phyloP scores from a whole-genome alignment of 2,888 invertebrate genomes.

The Therioaphis trifolii region DNA sequence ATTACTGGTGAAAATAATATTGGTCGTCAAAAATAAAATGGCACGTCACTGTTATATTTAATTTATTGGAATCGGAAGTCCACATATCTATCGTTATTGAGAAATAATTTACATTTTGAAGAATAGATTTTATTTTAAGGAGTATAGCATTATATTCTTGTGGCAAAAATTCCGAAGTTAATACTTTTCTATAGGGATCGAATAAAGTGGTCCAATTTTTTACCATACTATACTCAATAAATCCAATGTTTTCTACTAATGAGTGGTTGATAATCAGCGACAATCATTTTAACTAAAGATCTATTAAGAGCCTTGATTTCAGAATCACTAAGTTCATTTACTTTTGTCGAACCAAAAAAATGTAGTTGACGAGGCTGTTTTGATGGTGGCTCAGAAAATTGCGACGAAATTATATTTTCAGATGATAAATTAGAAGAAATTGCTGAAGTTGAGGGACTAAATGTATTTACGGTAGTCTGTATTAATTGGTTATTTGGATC shows the following conservation, averaged over 20 bases:
- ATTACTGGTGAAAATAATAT: constrained; percentile 64
- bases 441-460: too few relatives aligned
- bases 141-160: constrained; percentile 31
- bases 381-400: background rate
- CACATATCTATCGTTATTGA: constrained; percentile 67
- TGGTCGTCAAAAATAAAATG: constrained; percentile 66
- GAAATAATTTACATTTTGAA: constrained; percentile 63
- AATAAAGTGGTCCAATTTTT: constrained; percentile 65
- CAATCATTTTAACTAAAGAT: constrained; percentile 65
- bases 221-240: constrained; percentile 65
- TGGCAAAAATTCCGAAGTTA: constrained; percentile 20
- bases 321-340: constrained; percentile 16
- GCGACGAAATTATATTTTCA: background rate
- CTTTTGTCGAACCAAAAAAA: background rate
- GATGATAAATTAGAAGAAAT: too few relatives aligned
- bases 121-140: constrained; percentile 18
- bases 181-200: constrained; percentile 63
- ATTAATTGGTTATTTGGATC: constrained; percentile 7
- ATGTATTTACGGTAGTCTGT: too few relatives aligned
- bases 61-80: constrained; percentile 66
- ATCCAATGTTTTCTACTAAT: constrained; percentile 66
- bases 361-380: too few relatives aligned
- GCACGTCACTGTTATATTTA: constrained; percentile 66
- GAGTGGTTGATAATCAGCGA: constrained; percentile 66
- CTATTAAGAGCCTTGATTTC: background rate